phyloP scores from a whole-genome alignment of 2,797 vertebrate species.

The Pteronotus mesoamericanus region DNA sequence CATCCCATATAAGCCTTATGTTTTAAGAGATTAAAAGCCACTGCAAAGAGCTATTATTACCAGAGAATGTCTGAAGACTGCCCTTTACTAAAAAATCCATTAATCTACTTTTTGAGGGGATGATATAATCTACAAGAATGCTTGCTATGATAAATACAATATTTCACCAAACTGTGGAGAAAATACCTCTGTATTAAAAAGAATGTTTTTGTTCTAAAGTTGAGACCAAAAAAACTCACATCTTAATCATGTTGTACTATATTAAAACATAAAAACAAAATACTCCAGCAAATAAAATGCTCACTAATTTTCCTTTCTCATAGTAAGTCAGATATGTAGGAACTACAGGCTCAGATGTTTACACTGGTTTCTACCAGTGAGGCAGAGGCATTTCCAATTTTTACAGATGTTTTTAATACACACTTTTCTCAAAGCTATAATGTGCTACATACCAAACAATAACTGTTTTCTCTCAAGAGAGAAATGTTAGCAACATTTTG shows the following conservation, averaged over 20 bases:
- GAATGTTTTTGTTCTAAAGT: constrained; percentile 68
- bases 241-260: constrained; percentile 40
- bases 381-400: constrained; percentile 25
- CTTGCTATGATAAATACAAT: constrained; percentile 64
- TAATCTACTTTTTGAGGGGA: constrained; percentile 58
- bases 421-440: constrained; percentile 56
- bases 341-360: constrained; percentile 22
- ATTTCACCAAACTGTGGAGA: constrained; percentile 68
- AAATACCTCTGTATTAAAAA: constrained; percentile 61
- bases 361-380: constrained; percentile 38
- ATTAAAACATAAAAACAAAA: constrained; percentile 60
- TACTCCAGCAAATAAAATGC: constrained; percentile 46
- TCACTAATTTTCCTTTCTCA: constrained; percentile 61
- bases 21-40: constrained; percentile 60
- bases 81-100: constrained; percentile 53
- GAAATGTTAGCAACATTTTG: constrained; percentile 70
- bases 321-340: constrained; percentile 56
- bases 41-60: constrained; percentile 28
- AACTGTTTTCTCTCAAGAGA: constrained; percentile 57
- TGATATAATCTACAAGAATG: constrained; percentile 66
- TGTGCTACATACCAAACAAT: constrained; percentile 51
- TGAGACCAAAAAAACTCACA: constrained; percentile 43
- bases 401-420: constrained; percentile 61
- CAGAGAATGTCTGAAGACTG: constrained; percentile 52
- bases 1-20: constrained; percentile 42